A percentile compares a stretch with the other conserved stretches of the same genome.
phyloP scores from a whole-genome alignment of 37 sponge, comb jelly and placozoan genomes.

The Eunapius fragilis region DNA sequence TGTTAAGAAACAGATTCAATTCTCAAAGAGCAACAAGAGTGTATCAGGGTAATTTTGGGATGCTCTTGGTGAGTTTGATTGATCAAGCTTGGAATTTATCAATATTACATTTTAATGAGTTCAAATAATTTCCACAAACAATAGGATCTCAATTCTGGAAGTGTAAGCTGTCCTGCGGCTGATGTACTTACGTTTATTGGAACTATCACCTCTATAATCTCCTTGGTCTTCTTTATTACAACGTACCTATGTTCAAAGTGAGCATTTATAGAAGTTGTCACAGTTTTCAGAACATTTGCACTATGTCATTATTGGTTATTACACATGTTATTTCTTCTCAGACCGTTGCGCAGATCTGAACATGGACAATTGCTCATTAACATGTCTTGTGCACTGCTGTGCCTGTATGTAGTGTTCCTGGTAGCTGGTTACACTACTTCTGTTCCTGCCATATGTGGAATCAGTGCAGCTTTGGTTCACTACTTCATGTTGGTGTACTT shows the following conservation, averaged over 20 bases:
- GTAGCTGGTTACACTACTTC: slow-evolving; percentile 4
- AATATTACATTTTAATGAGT: no score
- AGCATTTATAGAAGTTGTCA: no score
- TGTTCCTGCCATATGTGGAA: slow-evolving; percentile 29
- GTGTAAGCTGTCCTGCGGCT: neutral
- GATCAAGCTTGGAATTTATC: no score
- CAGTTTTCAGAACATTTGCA: no score
- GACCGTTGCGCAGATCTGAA: slow-evolving; percentile 1
- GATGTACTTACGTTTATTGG: slow-evolving; percentile 4
- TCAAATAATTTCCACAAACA: neutral
- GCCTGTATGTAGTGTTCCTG: slow-evolving; percentile 48
- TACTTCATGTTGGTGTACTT: slow-evolving; percentile 57
- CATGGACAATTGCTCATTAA: slow-evolving; percentile 27
- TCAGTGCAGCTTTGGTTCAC: slow-evolving; percentile 36
- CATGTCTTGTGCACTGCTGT: slow-evolving; percentile 31
- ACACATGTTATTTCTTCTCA: neutral
- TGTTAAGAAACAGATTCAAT: neutral
- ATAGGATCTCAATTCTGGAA: slow-evolving; percentile 24
- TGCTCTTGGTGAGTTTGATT: slow-evolving; percentile 26
- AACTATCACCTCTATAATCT: neutral
- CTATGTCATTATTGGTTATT: no score
- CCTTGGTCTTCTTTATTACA: neutral
- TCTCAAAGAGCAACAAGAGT: neutral
- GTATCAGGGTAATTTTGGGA: slow-evolving; percentile 24
- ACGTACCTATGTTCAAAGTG: slow-evolving; percentile 6